phyloP scores from a whole-genome alignment of 2,888 invertebrate genomes.

The Smittia aterrima region DNA sequence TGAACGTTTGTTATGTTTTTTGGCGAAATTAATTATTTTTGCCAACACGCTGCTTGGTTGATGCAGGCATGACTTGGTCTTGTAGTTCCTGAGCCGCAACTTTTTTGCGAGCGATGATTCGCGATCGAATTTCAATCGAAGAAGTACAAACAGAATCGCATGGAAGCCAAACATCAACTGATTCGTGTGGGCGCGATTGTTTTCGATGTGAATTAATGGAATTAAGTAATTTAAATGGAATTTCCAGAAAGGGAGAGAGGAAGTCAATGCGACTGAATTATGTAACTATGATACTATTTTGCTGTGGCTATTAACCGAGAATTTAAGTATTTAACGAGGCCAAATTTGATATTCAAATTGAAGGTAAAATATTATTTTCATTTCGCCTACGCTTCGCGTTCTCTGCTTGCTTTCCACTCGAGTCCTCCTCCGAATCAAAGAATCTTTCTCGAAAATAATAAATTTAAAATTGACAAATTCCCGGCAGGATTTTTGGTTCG shows the following conservation, averaged over 20 bases:
- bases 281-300: neutral
- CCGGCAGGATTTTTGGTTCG: neutral
- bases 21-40: slow-evolving; percentile 36
- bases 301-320: neutral
- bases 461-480: slow-evolving; percentile 27
- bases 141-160: too few relatives aligned
- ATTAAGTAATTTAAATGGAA: too few relatives aligned
- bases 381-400: neutral
- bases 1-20: neutral
- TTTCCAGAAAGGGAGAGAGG: too few relatives aligned
- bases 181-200: too few relatives aligned
- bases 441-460: neutral
- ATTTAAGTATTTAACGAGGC: slow-evolving; percentile 6
- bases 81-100: too few relatives aligned
- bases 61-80: too few relatives aligned
- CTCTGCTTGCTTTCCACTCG: neutral
- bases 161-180: too few relatives aligned
- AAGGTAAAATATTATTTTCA: neutral
- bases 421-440: neutral
- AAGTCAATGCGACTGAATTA: too few relatives aligned
- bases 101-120: too few relatives aligned
- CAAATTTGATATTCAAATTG: neutral
- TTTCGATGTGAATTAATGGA: too few relatives aligned
- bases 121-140: too few relatives aligned
- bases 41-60: neutral